Conservation (phyloP, 1,140 invertebrate species). For the Trachymyrmex septentrionalis region DNA sequence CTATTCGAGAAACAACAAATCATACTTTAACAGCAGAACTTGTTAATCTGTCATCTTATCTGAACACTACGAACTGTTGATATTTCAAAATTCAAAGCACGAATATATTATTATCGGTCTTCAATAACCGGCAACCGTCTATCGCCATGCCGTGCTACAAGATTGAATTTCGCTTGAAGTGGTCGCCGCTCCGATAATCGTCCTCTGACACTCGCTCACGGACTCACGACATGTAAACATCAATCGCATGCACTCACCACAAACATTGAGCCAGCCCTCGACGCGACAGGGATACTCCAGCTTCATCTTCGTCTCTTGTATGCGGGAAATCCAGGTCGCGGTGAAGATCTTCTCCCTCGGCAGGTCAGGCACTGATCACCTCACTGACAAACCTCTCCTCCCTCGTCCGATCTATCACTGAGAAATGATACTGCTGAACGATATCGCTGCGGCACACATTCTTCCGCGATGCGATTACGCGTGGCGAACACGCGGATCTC, state of each 20-base stretch:
- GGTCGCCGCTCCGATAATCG: constrained; percentile 15
- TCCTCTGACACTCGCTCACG: neutral
- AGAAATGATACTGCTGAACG: constrained; percentile 52
- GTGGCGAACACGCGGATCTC: neutral
- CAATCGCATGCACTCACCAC: constrained; percentile 84
- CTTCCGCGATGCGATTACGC: constrained; percentile 4
- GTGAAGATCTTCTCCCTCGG: constrained; percentile 10
- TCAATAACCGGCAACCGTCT: neutral
- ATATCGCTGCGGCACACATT: constrained; percentile 67
- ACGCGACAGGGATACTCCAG: constrained; percentile 88
- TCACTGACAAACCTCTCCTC: constrained; percentile 58
- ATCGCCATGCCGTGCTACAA: neutral
- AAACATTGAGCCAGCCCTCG: constrained; percentile 89
- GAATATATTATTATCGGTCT: neutral
- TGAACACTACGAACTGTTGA: neutral
- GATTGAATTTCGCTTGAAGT: neutral
- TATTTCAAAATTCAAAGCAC: neutral
- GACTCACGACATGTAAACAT: constrained; percentile 22
- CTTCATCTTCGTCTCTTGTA: constrained; percentile 79
- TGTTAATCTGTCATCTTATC: neutral
- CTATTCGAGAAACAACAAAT: neutral
- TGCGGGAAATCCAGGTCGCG: constrained; percentile 50
- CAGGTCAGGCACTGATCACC: constrained; percentile 73
- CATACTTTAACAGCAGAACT: neutral
- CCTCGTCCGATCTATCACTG: constrained; percentile 69